Base-by-base conservation (phyloP, 2,888 invertebrate species). In the Psylliodes chrysocephalus region DNA sequence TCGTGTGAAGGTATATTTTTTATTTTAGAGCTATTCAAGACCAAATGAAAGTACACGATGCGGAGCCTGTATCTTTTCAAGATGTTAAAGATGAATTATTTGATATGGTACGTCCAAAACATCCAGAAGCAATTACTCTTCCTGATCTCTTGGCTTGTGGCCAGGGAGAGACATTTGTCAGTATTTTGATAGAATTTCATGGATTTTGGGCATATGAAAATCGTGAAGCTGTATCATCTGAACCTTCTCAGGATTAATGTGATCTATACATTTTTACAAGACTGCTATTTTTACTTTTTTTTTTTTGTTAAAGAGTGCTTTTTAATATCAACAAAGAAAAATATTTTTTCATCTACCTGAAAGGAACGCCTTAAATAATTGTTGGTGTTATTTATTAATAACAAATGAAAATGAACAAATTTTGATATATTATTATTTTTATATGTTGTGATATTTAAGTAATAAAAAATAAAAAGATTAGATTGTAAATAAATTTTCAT, bases 171-270 rank as follows among this genome's bases (percentile, higher is more conserved):
- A 96, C 95, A 0, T 93, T 97, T 64, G 90, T 96, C 35, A 95
- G 94, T 76, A 96, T 98, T 79, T 85, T 98, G 62, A 91, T 96
- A 71, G 98, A 98, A 83, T 89, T 96, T 75, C 95, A 97, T 82
- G 95, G 96, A 52, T 98, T 98, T 86, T 96, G 95, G 95, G 93
- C 93, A 0, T 96, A 98, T 79, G 98, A 98, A 85, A 95, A 96
- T 82, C 86, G 97, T 71, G 97, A 97, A 84, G 88, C 90, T 0
- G 84, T 91, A 72, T 89, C 89, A 0, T 87, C 89, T 1, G 90
- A 90, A 19, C 87, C 84, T 1, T 80, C 76, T 28, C 83, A 70
- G 80, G 83, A 75, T 63, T 76, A 59, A 71, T 63, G 28, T 33
- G 7, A 22, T 17, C 22, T 51, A 52, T 51, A 3, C 18, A 30